A percentile compares a stretch with the other conserved stretches of the same genome.
phyloP scores from a whole-genome alignment of 2,888 invertebrate species.

The Conus canariensis region DNA sequence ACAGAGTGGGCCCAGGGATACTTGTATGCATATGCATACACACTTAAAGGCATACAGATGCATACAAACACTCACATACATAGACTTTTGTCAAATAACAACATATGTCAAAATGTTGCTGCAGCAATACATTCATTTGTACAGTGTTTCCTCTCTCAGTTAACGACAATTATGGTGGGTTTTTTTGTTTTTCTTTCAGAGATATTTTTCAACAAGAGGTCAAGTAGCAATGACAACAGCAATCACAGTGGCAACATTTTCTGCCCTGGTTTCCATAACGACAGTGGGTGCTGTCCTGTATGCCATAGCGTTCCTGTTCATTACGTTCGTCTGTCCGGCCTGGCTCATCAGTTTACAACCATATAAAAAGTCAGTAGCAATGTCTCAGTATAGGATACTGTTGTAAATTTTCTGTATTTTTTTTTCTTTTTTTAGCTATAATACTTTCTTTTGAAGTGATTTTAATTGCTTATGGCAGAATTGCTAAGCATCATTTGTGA shows the following conservation, averaged over 20 bases:
- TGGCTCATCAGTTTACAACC: slow-evolving; percentile 78
- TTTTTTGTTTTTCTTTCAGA: slow-evolving; percentile 19
- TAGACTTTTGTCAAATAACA: too few species aligned
- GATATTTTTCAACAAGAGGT: slow-evolving; percentile 52
- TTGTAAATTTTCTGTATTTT: background rate
- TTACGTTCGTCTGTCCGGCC: slow-evolving; percentile 79
- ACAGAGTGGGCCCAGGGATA: too few species aligned
- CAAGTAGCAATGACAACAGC: slow-evolving; percentile 65
- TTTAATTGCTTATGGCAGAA: too few species aligned
- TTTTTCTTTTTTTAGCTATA: background rate
- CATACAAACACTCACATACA: background rate
- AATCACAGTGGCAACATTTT: slow-evolving; percentile 56
- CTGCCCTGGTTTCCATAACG: slow-evolving; percentile 67
- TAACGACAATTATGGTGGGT: too few species aligned
- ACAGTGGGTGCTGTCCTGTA: slow-evolving; percentile 71
- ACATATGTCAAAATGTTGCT: too few species aligned
- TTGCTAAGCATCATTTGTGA: background rate
- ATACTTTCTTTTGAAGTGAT: too few species aligned
- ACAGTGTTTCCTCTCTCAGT: background rate
- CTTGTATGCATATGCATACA: too few species aligned
- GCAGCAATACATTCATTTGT: too few species aligned
- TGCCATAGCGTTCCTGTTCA: slow-evolving; percentile 71
- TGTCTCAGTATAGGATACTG: background rate
- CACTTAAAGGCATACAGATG: too few species aligned
- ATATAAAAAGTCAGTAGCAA: slow-evolving; percentile 78